Conservation (phyloP, 2,797 vertebrate species). For the Centroberyx gerrardi region DNA sequence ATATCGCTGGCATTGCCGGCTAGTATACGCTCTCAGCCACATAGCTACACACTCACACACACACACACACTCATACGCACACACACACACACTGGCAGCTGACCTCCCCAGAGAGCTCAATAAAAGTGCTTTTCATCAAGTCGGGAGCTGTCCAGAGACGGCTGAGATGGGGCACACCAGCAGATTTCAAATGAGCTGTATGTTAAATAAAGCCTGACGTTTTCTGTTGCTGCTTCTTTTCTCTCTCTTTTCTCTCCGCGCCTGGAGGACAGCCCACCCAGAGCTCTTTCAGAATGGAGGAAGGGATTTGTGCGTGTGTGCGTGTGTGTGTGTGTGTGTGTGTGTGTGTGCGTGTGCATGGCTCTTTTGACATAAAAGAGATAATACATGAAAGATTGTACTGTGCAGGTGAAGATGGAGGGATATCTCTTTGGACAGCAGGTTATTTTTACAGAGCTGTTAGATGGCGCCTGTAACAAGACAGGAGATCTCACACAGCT, state of each 20-base stretch:
- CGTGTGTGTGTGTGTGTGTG: slow-evolving; percentile 21
- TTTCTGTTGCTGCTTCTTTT: slow-evolving; percentile 73
- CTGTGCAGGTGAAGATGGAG: slow-evolving; percentile 47
- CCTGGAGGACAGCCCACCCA: slow-evolving; percentile 66
- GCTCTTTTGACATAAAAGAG: slow-evolving; percentile 7
- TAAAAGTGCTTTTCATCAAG: slow-evolving; percentile 85
- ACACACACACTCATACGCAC: slow-evolving; percentile 40
- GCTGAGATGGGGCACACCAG: slow-evolving; percentile 77
- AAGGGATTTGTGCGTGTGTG: slow-evolving; percentile 38
- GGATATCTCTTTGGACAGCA: slow-evolving; percentile 46
- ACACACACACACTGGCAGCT: slow-evolving; percentile 72
- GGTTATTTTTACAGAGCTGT: slow-evolving; percentile 49
- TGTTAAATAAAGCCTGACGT: slow-evolving; percentile 80
- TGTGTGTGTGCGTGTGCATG: neutral
- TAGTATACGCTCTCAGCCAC: slow-evolving; percentile 61
- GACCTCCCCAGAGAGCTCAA: slow-evolving; percentile 81
- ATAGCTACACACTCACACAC: slow-evolving; percentile 29
- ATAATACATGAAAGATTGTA: slow-evolving; percentile 46
- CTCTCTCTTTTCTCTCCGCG: slow-evolving; percentile 56
- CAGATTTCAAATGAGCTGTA: slow-evolving; percentile 85
- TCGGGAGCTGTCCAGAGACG: slow-evolving; percentile 79
- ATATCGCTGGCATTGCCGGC: slow-evolving; percentile 49
- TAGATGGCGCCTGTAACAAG: slow-evolving; percentile 30
- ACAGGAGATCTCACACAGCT: slow-evolving; percentile 46
- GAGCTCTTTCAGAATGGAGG: slow-evolving; percentile 58